phyloP scores from a whole-genome alignment of 2,797 vertebrate genomes.

The Anabacerthia variegaticeps region DNA sequence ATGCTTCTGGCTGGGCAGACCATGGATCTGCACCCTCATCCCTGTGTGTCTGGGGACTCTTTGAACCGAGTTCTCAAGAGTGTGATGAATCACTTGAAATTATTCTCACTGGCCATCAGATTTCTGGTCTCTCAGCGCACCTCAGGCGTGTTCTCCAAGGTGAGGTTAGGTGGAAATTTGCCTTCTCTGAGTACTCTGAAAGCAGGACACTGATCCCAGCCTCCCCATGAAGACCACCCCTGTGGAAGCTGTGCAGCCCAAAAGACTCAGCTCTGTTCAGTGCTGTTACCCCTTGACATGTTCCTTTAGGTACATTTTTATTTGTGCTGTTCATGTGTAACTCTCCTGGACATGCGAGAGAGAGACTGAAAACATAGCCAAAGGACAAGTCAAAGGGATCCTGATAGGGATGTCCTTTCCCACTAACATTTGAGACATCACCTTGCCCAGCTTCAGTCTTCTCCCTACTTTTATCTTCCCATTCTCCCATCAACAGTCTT shows the following conservation, averaged over 20 bases:
- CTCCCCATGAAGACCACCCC: neutral
- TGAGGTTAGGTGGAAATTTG: neutral
- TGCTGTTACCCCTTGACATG: neutral
- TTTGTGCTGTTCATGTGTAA: neutral
- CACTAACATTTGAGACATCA: neutral
- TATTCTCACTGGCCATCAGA: neutral
- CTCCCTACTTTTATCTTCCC: neutral
- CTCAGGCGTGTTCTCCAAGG: neutral
- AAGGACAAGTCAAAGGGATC: neutral
- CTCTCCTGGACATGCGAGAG: neutral
- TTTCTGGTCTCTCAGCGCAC: neutral
- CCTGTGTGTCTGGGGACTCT: neutral
- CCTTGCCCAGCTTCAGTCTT: neutral
- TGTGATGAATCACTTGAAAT: neutral
- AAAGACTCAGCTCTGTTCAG: neutral
- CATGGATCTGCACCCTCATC: neutral
- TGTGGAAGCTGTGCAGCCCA: neutral
- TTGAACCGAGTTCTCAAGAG: neutral
- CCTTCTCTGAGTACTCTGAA: neutral
- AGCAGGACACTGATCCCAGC: neutral
- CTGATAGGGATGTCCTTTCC: neutral
- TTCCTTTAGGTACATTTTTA: neutral
- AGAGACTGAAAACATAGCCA: neutral
- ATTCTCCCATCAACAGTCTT: neutral
- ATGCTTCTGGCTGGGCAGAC: fast-evolving